Evolutionary conservation across 2,888 invertebrate genomes (phyloP), one percentile per base, ranked within the genome.

Genomic region (Dicyrtoma fusca): DNA sequence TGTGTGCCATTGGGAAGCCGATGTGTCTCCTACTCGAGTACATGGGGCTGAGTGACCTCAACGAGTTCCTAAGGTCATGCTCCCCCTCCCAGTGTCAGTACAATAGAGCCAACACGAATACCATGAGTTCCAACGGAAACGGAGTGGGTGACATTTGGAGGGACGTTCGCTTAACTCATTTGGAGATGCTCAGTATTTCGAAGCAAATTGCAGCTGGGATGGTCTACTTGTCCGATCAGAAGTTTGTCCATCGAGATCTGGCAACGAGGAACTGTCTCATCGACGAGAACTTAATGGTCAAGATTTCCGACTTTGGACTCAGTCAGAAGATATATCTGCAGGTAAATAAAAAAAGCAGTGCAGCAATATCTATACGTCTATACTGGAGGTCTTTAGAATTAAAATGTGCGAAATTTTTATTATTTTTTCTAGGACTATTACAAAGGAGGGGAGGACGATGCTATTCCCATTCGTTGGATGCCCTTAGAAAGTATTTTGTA

Each of bases 381-480:
- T n/a, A n/a, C n/a, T n/a, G n/a, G n/a, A n/a, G n/a, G n/a, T n/a
- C n/a, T n/a, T n/a, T n/a, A n/a, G n/a, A n/a, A n/a, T n/a, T n/a
- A n/a, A n/a, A n/a, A n/a, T n/a, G n/a, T n/a, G n/a, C n/a, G n/a
- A n/a, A n/a, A n/a, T n/a, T n/a, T n/a, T n/a, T n/a, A n/a, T n/a
- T n/a, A 17, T 19, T 25, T 25, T 59, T 47, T 73, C 19, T 92
- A 94, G 86, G 95, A 95, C 84, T 96, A 96, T 83, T 97, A 96
- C 84, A 95, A 95, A 84, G 97, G 97, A 13, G 91, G 94, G 83
- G 95, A 95, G 82, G 92, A 94, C 83, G 95, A 95, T 84, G 96
- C 96, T 17, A 95, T 97, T 81, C 97, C 97, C 45, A 95, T 97
- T 25, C 88, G 97, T 83, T 97, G 97, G 97, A 97, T 97, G 96